Evolutionary conservation across 2,797 vertebrate species (phyloP).

Genomic region (Manis crassicaudata): DNA sequence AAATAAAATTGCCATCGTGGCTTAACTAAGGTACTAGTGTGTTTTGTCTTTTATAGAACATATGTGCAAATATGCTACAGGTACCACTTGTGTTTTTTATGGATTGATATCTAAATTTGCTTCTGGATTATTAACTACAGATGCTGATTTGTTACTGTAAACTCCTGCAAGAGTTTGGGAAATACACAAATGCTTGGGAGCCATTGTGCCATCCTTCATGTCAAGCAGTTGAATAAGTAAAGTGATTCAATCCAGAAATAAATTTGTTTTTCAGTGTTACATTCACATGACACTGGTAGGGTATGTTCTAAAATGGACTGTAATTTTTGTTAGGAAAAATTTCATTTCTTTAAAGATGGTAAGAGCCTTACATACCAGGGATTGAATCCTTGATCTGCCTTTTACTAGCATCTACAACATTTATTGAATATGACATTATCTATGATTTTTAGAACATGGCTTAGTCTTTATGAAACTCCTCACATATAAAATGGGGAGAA

Average conservation of each 20-base stretch:
- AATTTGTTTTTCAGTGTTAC: conserved; percentile 1
- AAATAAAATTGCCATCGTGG: conserved; percentile 24
- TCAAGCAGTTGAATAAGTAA: neutral
- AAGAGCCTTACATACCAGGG: neutral
- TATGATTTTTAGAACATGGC: neutral
- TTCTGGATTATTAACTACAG: conserved; percentile 33
- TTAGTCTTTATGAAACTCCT: neutral
- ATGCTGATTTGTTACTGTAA: conserved; percentile 23
- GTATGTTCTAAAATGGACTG: neutral
- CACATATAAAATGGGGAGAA: neutral
- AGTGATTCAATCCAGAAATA: neutral
- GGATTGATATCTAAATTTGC: neutral
- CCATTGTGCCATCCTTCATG: conserved; percentile 4
- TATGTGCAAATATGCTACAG: neutral
- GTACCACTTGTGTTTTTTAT: conserved; percentile 42
- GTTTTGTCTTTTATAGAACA: conserved; percentile 50
- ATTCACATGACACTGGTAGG: neutral
- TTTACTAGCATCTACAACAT: neutral
- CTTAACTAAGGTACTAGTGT: neutral
- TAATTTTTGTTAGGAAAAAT: neutral
- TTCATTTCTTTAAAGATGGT: neutral
- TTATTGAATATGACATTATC: neutral
- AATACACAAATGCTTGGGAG: neutral
- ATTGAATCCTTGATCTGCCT: neutral
- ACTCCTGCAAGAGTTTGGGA: neutral